phyloP scores from a whole-genome alignment of 1,140 invertebrate genomes.

The silkworm (Bombyx mori) region DNA sequence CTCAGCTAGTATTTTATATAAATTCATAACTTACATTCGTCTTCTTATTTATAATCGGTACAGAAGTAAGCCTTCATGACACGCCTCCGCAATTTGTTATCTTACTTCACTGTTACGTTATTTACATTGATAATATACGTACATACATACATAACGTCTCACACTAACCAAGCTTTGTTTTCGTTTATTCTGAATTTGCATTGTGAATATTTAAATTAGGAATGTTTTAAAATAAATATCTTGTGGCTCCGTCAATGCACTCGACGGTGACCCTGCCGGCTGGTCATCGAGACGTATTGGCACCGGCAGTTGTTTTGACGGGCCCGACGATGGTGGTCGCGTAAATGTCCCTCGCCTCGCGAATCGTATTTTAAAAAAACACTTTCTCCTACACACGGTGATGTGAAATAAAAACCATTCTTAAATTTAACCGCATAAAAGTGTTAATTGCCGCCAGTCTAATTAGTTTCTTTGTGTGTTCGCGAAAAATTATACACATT shows the following conservation, averaged over 20 bases:
- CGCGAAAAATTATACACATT: not conserved
- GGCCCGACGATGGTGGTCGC: conserved; percentile 33
- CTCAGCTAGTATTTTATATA: no score
- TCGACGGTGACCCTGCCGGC: conserved; percentile 33
- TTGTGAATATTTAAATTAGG: no score
- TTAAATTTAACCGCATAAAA: conserved; percentile 6
- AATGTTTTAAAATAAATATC: not conserved
- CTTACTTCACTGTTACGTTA: no score
- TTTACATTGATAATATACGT: no score
- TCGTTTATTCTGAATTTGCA: no score
- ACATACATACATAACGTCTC: no score
- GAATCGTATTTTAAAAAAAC: conserved; percentile 23
- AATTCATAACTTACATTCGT: no score
- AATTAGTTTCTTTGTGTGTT: conserved; percentile 3
- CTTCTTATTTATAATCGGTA: no score
- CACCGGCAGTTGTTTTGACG: conserved; percentile 61
- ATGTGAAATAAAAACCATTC: conserved; percentile 1
- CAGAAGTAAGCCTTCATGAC: no score
- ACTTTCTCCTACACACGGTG: conserved; percentile 28
- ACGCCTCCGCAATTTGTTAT: no score
- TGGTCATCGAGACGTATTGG: conserved; percentile 41
- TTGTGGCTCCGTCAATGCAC: conserved; percentile 18
- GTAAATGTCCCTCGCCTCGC: conserved; percentile 16
- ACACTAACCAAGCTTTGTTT: no score
- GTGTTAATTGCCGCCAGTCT: conserved; percentile 4